Evolutionary conservation across 2,113 vertebrate genomes (phyloP).

Genomic region (Hippotragus niger): DNA sequence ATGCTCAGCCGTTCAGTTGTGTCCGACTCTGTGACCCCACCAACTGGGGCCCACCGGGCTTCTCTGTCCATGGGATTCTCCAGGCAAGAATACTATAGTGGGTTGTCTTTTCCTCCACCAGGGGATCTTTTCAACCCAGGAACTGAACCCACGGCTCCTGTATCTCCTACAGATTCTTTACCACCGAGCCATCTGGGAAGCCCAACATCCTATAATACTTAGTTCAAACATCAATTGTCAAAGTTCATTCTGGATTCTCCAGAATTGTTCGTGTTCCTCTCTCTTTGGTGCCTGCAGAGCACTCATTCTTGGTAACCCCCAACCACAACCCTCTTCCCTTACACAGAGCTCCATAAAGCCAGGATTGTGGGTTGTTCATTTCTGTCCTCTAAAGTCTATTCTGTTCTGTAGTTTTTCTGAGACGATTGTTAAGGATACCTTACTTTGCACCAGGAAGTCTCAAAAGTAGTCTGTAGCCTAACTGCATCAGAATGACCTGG

Average conservation of each 20-base stretch:
- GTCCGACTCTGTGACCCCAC: not conserved
- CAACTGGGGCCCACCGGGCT: not conserved
- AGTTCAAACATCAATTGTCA: not conserved
- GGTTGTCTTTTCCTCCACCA: not conserved
- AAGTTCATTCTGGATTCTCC: not conserved
- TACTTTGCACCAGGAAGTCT: not conserved
- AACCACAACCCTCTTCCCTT: not conserved
- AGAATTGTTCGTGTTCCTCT: not conserved
- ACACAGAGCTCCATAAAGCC: not conserved
- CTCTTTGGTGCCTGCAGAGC: not conserved
- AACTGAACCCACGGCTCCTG: rapidly evolving
- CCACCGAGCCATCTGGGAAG: not conserved
- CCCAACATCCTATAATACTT: not conserved
- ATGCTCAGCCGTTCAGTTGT: not conserved
- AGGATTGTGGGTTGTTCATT: not conserved
- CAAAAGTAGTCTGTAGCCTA: not conserved
- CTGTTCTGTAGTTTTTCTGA: not conserved
- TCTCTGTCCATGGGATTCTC: not conserved
- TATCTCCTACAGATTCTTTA: not conserved
- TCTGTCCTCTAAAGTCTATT: not conserved
- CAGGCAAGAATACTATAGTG: not conserved
- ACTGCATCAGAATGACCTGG: not conserved
- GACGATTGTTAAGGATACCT: not conserved
- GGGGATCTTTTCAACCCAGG: not conserved
- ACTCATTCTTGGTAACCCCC: not conserved